phyloP scores from a whole-genome alignment of 2,797 vertebrate species.

The Acanthurus lineatus region DNA sequence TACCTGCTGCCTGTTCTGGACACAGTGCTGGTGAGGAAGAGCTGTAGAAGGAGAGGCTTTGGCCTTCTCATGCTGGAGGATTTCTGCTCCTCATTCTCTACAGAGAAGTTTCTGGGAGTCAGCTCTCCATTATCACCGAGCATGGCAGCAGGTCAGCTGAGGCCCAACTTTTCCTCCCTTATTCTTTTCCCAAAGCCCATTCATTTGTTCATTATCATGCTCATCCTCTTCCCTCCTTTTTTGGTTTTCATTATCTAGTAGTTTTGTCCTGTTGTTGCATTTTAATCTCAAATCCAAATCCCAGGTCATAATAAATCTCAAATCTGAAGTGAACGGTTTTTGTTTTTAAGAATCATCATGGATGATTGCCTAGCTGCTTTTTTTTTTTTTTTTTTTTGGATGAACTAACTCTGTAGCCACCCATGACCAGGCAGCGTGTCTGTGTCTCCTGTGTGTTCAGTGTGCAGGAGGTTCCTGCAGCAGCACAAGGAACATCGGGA shows the following conservation, averaged over 20 bases:
- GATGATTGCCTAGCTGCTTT: no score
- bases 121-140: constrained; percentile 89
- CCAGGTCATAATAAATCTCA: no score
- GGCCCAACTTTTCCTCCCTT: not conserved
- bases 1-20: constrained; percentile 93
- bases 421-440: not conserved
- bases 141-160: constrained; percentile 90
- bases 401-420: no score
- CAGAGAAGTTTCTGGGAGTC: constrained; percentile 90
- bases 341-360: no score
- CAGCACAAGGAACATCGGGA: constrained; percentile 81
- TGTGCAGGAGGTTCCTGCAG: constrained; percentile 89
- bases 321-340: not conserved
- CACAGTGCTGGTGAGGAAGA: constrained; percentile 89
- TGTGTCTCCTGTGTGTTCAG: constrained; percentile 75
- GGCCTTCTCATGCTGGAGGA: constrained; percentile 90
- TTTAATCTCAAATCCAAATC: not conserved
- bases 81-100: constrained; percentile 88
- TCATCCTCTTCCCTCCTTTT: not conserved
- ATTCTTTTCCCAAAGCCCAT: not conserved
- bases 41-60: constrained; percentile 86
- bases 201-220: not conserved
- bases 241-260: not conserved
- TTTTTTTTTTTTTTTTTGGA: no score
- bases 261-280: not conserved